These are phyloP conservation scores for Zaprionus kolodkinae DNA, from an alignment of 1,140 invertebrate genomes.

Conservation along the genomic window DNA sequence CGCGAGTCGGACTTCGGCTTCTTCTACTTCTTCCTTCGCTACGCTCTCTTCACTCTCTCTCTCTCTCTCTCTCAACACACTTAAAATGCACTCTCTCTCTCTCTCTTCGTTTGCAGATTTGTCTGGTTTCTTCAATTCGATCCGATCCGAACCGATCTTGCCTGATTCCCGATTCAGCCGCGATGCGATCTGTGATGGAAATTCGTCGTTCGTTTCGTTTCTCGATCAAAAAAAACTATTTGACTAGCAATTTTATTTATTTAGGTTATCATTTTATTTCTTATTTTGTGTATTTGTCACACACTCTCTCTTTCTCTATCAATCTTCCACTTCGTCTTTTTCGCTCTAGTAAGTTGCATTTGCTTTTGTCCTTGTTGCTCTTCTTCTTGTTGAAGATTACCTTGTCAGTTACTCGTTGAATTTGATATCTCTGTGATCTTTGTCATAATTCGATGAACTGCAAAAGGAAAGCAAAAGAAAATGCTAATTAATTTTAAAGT, in stretches of 20 bases:
- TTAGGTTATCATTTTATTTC: conserved; percentile 70
- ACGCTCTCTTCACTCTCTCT: conserved; percentile 11
- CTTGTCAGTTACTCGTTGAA: conserved; percentile 26
- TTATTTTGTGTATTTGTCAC: conserved; percentile 35
- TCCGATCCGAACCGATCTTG: neutral
- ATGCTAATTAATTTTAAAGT: neutral
- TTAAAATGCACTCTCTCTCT: conserved; percentile 23
- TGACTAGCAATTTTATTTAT: conserved; percentile 71
- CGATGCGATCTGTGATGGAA: neutral
- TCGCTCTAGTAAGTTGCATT: conserved; percentile 13
- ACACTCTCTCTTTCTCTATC: neutral
- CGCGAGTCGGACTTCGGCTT: neutral
- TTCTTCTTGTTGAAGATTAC: conserved; percentile 8
- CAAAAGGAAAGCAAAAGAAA: conserved; percentile 34
- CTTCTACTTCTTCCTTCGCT: neutral
- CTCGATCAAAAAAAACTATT: conserved; percentile 29
- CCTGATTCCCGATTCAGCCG: neutral
- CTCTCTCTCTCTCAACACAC: conserved; percentile 3
- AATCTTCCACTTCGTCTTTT: neutral
- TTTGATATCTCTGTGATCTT: neutral
- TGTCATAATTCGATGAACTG: conserved; percentile 57
- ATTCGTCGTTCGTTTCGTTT: conserved; percentile 7
- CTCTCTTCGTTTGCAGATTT: conserved; percentile 17
- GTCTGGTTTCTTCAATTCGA: conserved; percentile 16
- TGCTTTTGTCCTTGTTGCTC: conserved; percentile 12